A percentile compares a stretch with the other conserved stretches of the same genome.
Evolutionary conservation across 37 sponge, comb jelly and placozoan genomes (phyloP).

Genomic region (Cladorhizidae sp.): DNA sequence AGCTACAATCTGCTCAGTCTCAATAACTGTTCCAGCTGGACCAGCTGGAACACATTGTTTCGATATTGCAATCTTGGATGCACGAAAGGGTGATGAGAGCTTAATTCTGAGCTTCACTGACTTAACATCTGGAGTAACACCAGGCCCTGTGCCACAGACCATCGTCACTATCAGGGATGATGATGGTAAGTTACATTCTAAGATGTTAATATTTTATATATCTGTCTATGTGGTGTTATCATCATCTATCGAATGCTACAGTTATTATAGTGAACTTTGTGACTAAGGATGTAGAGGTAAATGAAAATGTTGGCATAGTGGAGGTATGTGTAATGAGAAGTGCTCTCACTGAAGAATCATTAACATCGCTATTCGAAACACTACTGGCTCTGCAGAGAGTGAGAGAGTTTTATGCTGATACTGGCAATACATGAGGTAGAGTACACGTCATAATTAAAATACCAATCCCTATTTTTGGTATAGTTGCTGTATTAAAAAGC

Average conservation of each 20-base stretch:
- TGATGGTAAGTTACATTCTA: constrained; percentile 29
- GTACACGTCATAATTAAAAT: too few relatives aligned
- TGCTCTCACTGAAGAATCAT: not conserved
- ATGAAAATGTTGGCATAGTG: constrained; percentile 35
- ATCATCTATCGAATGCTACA: too few relatives aligned
- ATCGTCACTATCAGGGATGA: constrained; percentile 21
- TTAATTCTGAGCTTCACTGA: constrained; percentile 8
- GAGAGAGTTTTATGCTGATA: constrained; percentile 2
- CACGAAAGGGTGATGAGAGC: not conserved
- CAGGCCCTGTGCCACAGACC: not conserved
- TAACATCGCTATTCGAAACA: not conserved
- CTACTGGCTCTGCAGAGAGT: not conserved
- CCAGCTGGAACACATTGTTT: not conserved
- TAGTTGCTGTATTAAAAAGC: too few relatives aligned
- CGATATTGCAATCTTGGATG: not conserved
- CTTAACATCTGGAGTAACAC: constrained; percentile 10
- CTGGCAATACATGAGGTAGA: too few relatives aligned
- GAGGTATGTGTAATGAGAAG: constrained; percentile 16
- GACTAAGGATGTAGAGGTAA: too few relatives aligned
- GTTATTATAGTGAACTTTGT: too few relatives aligned
- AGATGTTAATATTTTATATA: too few relatives aligned
- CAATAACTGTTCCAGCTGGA: not conserved
- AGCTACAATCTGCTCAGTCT: too few relatives aligned
- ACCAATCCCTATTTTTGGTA: too few relatives aligned
- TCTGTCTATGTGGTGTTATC: too few relatives aligned